Percentiles rank a stretch among this genome's conserved stretches.
Evolutionary conservation across 2,113 vertebrate genomes (phyloP).

Genomic region (Datnioides undecimradiatus): DNA sequence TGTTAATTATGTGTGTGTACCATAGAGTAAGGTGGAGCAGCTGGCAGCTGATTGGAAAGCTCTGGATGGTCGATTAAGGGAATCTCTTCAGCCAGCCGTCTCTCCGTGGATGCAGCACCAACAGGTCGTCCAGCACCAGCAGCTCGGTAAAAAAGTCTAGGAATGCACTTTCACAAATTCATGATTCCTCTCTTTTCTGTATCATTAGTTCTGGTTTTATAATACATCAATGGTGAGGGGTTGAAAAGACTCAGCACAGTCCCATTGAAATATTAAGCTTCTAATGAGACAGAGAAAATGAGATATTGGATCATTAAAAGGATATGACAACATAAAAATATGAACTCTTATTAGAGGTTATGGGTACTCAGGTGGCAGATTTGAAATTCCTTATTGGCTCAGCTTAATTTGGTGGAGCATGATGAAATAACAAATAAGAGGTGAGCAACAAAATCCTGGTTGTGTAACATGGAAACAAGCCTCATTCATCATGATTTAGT

Average conservation of each 20-base stretch:
- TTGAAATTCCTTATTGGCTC: constrained; percentile 16
- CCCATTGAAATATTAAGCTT: constrained; percentile 5
- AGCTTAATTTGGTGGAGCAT: constrained; percentile 15
- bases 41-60: constrained; percentile 85
- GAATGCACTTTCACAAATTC: not conserved
- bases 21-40: constrained; percentile 82
- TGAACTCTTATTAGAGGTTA: not conserved
- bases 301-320: constrained; percentile 15
- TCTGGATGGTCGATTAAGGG: constrained; percentile 80
- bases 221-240: not conserved
- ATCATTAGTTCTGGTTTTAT: not conserved
- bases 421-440: constrained; percentile 54
- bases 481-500: constrained; percentile 51
- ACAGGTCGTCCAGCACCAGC: constrained; percentile 79
- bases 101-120: constrained; percentile 78
- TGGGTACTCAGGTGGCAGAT: constrained; percentile 19
- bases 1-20: not conserved
- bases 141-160: constrained; percentile 76
- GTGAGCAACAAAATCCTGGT: constrained; percentile 24
- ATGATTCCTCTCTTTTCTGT: not conserved
- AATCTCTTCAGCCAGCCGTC: constrained; percentile 68
- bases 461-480: constrained; percentile 31
- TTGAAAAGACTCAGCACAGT: not conserved
- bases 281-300: not conserved
- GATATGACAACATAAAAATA: constrained; percentile 15